These are phyloP conservation scores for Halcyon leucocephala DNA, from an alignment of 2,797 vertebrate genomes.

Conservation along the genomic window DNA sequence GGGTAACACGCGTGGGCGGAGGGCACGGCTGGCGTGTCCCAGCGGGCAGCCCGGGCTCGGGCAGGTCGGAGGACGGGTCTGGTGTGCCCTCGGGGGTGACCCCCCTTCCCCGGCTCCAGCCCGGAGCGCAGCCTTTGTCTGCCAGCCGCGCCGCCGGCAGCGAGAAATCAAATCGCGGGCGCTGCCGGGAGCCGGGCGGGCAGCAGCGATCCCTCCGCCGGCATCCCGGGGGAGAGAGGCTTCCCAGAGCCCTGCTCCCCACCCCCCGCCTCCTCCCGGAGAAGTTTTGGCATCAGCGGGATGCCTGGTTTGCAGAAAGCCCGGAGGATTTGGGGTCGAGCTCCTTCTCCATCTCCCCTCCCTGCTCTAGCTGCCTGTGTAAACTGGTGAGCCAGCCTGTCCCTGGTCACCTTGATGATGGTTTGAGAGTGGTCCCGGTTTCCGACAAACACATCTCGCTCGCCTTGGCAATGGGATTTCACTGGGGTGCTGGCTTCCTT, in stretches of 20 bases:
- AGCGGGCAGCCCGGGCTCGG: background rate
- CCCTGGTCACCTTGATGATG: background rate
- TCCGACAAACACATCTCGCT: background rate
- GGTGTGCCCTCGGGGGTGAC: background rate
- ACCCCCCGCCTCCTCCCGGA: background rate
- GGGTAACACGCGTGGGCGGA: background rate
- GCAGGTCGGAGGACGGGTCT: background rate
- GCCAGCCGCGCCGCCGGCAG: background rate
- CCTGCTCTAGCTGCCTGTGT: background rate
- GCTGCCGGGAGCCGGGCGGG: background rate
- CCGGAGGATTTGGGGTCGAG: background rate
- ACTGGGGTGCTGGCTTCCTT: background rate
- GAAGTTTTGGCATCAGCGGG: background rate
- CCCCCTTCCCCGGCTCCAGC: background rate
- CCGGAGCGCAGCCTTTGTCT: constrained; percentile 3
- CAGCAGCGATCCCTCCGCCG: background rate
- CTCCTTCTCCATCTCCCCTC: background rate
- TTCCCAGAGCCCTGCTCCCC: background rate
- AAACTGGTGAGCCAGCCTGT: background rate
- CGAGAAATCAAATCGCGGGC: background rate
- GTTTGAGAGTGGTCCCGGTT: background rate
- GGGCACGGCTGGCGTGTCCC: background rate
- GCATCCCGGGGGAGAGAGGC: background rate
- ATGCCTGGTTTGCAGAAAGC: background rate
- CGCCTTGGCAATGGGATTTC: background rate